A percentile compares a stretch with the other conserved stretches of the same genome.
phyloP scores from a whole-genome alignment of 2,113 vertebrate species.

The Martes martes region DNA sequence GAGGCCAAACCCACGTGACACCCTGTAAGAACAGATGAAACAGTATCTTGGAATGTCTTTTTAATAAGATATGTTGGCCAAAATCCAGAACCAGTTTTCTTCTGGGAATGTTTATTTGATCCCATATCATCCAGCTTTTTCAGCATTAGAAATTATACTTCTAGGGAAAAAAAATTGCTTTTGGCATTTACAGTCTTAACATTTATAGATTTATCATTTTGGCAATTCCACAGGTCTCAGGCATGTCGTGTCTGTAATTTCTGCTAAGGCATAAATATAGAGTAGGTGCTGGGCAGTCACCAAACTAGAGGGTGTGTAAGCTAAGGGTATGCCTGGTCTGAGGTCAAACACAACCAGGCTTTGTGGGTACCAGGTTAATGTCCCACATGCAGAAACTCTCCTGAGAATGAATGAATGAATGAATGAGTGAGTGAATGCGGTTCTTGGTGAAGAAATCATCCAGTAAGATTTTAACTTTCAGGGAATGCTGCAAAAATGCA shows the following conservation, averaged over 20 bases:
- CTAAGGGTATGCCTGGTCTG: neutral
- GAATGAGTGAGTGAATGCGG: no score
- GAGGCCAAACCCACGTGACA: neutral
- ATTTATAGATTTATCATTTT: neutral
- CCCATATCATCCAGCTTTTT: neutral
- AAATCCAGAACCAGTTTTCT: neutral
- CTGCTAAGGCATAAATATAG: neutral
- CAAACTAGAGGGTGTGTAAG: neutral
- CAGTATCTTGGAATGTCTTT: neutral
- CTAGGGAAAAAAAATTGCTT: neutral
- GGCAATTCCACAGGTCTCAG: neutral
- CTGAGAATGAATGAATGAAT: no score
- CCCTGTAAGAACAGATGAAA: neutral
- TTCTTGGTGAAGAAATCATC: neutral
- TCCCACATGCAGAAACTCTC: neutral
- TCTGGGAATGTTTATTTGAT: neutral
- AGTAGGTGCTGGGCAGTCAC: neutral
- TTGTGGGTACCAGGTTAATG: neutral
- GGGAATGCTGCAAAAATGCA: neutral
- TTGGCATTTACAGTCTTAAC: neutral
- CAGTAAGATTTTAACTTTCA: neutral
- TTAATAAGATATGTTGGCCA: neutral
- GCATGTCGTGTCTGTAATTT: neutral
- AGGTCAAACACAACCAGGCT: neutral
- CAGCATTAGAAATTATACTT: neutral